phyloP scores from a whole-genome alignment of 2,888 invertebrate species.

The Xylocampa areola region DNA sequence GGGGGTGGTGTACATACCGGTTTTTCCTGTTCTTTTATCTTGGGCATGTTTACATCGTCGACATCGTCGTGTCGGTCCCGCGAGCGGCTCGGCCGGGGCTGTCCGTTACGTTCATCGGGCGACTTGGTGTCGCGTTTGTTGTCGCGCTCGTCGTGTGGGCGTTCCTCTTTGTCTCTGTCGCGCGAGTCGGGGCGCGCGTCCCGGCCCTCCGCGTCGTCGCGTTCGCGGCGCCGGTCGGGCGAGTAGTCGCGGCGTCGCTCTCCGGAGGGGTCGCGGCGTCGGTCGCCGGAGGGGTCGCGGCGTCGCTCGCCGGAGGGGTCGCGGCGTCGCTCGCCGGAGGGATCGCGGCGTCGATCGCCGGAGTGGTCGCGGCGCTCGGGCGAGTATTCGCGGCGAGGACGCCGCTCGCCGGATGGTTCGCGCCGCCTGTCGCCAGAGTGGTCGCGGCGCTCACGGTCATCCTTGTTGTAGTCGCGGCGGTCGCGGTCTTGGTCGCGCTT shows the following conservation, averaged over 20 bases:
- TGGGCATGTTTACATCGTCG: constrained; percentile 90
- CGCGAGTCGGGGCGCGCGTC: constrained; percentile 10
- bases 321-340: not conserved
- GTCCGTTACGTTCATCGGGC: constrained; percentile 72
- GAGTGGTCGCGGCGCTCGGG: constrained; percentile 9
- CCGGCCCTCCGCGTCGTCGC: not conserved
- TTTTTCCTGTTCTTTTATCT: constrained; percentile 92
- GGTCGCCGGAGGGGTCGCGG: not conserved
- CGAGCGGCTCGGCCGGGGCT: constrained; percentile 72
- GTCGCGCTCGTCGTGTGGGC: constrained; percentile 13
- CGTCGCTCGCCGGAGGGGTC: not conserved
- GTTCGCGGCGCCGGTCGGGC: not conserved
- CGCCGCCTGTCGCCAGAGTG: constrained; percentile 47
- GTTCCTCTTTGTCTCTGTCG: constrained; percentile 26
- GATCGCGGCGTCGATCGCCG: not conserved
- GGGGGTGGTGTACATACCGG: constrained; percentile 88
- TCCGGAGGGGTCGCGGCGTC: no score
- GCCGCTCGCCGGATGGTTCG: constrained; percentile 48
- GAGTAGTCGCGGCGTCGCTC: no score
- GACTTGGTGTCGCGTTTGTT: constrained; percentile 20
- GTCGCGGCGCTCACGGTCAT: constrained; percentile 45
- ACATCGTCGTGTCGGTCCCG: constrained; percentile 74
- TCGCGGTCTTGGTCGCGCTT: constrained; percentile 50
- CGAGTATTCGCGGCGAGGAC: constrained; percentile 23
- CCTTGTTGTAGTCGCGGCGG: constrained; percentile 52